Base-by-base conservation (phyloP, 2,888 invertebrate genomes). In the Argyra leucocephala region DNA sequence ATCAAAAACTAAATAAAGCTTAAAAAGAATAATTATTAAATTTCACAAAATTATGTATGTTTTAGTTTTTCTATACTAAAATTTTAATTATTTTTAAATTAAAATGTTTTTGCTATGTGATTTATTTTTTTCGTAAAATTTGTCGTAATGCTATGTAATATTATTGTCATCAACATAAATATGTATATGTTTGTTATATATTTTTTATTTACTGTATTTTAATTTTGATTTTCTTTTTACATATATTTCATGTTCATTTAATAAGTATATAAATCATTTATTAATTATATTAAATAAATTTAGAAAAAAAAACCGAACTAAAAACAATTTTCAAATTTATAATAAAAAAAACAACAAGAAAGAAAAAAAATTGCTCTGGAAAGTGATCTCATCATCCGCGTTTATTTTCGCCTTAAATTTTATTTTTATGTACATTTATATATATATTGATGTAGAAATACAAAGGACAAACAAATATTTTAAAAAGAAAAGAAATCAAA, bases 351-450 rank as follows among this genome's bases (percentile, higher is more conserved):
- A n/a, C n/a, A n/a, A n/a, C n/a, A n/a, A n/a, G 7, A 67, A 61
- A 57, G 61, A 37, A 67, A 57, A 70, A 70, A 70, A 70, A 70
- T 71, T 73, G 73, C 73, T 75, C 72, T 73, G 64, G 66, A 69
- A 74, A 76, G 76, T 79, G 79, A 78, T 79, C 78, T 79, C 78
- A 79, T 78, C 78, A 79, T 79, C 78, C 78, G 74, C 75, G 78
- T 76, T 78, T 78, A 77, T 78, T 78, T 78, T 77, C 76, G 76
- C 78, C 77, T 78, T 76, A 69, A 62, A 66, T 63, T 65, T 58
- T 63, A 64, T 66, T 59, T 37, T 31, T 62, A 10, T 62, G 48
- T 48, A 48, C 18, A 48, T 48, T 48, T n/a, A 48, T n/a, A 31
- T 31, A 31, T n/a, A 61, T 62, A 57, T 36, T 61, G 1, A 31